Percentiles rank a stretch among this genome's conserved stretches.
These are phyloP conservation scores for Oryzias dopingdopingensis DNA, from an alignment of 2,797 vertebrate genomes.

Conservation along the genomic window DNA sequence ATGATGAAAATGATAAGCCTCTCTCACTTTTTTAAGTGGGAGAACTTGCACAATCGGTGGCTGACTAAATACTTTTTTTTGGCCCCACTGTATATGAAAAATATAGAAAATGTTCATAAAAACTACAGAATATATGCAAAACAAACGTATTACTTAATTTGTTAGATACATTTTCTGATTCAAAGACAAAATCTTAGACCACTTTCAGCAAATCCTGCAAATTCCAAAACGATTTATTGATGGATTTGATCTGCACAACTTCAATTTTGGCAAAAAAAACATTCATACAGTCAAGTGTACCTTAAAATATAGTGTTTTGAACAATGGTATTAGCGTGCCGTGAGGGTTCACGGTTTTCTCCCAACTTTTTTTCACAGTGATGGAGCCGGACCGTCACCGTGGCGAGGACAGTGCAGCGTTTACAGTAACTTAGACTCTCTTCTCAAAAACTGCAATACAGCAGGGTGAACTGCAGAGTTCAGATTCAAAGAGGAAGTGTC, in stretches of 20 bases:
- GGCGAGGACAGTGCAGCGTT: background rate
- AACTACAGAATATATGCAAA: too few relatives aligned
- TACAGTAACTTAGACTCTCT: constrained; percentile 4
- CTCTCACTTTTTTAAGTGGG: too few relatives aligned
- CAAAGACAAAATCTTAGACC: constrained; percentile 26
- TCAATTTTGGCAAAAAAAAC: constrained; percentile 47
- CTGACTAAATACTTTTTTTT: too few relatives aligned
- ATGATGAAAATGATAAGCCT: too few relatives aligned
- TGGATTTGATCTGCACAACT: constrained; percentile 40
- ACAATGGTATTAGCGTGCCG: background rate
- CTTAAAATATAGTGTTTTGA: constrained; percentile 20
- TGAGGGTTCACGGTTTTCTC: background rate
- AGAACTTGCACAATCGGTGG: too few relatives aligned
- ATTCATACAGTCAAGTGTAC: constrained; percentile 39
- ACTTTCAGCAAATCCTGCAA: background rate
- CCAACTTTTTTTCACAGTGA: background rate
- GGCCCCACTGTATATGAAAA: too few relatives aligned
- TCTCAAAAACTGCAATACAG: background rate
- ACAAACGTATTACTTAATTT: background rate
- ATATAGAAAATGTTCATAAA: too few relatives aligned
- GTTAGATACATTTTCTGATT: background rate
- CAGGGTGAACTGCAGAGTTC: too few relatives aligned
- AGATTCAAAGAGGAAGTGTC: constrained; percentile 3
- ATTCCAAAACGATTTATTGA: constrained; percentile 17
- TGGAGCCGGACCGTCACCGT: constrained; percentile 1